A percentile compares a stretch with the other conserved stretches of the same genome.
These are phyloP conservation scores for Podiceps cristatus DNA, from an alignment of 2,113 vertebrate species.

Conservation along the genomic window DNA sequence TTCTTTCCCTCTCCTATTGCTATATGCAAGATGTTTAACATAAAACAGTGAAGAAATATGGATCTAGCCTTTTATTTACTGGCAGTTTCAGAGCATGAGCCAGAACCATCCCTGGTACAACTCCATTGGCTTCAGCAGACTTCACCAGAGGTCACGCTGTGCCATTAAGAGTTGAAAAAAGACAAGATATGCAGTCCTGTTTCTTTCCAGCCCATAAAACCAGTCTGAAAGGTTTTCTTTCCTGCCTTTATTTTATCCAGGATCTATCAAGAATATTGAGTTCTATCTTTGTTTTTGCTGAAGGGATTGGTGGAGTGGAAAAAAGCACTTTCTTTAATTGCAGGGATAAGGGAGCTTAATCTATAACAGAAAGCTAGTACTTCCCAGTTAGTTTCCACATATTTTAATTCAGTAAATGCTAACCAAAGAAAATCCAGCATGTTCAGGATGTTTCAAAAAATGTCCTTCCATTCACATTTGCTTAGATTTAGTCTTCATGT, in stretches of 20 bases:
- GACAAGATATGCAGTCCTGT: background rate
- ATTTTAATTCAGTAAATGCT: background rate
- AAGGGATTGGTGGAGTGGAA: background rate
- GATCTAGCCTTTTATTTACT: background rate
- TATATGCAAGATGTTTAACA: background rate
- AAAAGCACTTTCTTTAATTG: slow-evolving; percentile 16
- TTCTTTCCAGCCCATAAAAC: slow-evolving; percentile 40
- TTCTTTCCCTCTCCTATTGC: background rate
- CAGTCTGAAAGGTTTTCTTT: slow-evolving; percentile 15
- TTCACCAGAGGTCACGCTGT: background rate
- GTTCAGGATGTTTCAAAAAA: background rate
- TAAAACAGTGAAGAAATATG: background rate
- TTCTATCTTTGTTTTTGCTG: slow-evolving; percentile 16
- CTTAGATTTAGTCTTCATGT: background rate
- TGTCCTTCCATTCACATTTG: background rate
- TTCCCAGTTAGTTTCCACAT: background rate
- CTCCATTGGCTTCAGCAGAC: background rate
- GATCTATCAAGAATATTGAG: slow-evolving; percentile 40
- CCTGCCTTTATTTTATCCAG: slow-evolving; percentile 2
- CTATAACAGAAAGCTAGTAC: background rate
- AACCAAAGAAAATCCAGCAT: background rate
- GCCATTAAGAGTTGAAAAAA: background rate
- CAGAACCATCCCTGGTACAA: background rate
- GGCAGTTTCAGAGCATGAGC: background rate
- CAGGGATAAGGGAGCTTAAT: background rate